A percentile compares a stretch with the other conserved stretches of the same genome.
phyloP scores from a whole-genome alignment of 1,140 invertebrate species.

The Penaeus vannamei region DNA sequence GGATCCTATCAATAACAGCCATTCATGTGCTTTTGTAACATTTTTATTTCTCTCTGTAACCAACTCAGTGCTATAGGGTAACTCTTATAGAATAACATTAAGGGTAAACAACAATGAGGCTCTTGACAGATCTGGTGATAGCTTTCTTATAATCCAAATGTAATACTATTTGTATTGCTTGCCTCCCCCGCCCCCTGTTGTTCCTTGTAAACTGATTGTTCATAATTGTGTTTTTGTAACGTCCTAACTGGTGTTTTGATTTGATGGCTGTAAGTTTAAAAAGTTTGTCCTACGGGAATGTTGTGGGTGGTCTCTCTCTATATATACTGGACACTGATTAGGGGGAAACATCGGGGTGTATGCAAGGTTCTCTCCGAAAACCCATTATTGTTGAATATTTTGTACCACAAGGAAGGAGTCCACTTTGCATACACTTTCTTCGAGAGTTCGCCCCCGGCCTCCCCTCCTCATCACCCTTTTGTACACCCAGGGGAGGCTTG shows the following conservation, averaged over 20 bases:
- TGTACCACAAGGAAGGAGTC: slow-evolving; percentile 43
- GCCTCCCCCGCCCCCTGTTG: slow-evolving; percentile 41
- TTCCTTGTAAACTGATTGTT: slow-evolving; percentile 31
- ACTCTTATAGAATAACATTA: background rate
- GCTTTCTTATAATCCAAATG: slow-evolving; percentile 30
- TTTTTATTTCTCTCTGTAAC: slow-evolving; percentile 37
- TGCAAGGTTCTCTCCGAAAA: background rate
- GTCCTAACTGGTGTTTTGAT: slow-evolving; percentile 31
- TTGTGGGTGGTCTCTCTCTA: too few relatives aligned
- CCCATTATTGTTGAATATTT: slow-evolving; percentile 61
- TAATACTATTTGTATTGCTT: slow-evolving; percentile 16
- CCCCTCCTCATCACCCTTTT: background rate
- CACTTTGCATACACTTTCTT: background rate
- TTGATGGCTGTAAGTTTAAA: slow-evolving; percentile 17
- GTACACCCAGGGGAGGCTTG: too few relatives aligned
- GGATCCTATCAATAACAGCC: background rate
- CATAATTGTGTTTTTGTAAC: slow-evolving; percentile 32
- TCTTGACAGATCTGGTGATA: slow-evolving; percentile 24
- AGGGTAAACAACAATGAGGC: background rate
- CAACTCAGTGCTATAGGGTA: slow-evolving; percentile 43
- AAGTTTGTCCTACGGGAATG: too few relatives aligned
- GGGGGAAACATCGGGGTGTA: background rate
- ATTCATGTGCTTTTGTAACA: slow-evolving; percentile 47
- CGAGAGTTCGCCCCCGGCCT: slow-evolving; percentile 1
- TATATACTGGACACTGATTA: slow-evolving; percentile 46